phyloP scores from a whole-genome alignment of 2,797 vertebrate genomes.

The Danionella dracula region DNA sequence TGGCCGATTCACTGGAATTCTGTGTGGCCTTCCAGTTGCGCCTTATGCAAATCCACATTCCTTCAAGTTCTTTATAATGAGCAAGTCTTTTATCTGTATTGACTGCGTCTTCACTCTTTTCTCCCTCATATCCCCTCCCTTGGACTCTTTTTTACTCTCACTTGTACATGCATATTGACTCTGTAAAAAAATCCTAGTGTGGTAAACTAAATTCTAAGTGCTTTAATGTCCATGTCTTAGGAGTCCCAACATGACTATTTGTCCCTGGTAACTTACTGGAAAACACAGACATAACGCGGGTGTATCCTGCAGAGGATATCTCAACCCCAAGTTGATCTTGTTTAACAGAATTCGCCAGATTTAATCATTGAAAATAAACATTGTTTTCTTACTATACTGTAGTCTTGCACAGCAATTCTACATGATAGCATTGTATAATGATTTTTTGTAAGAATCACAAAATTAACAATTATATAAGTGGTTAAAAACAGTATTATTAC shows the following conservation, averaged over 20 bases:
- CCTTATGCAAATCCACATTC: slow-evolving; percentile 25
- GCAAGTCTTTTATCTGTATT: slow-evolving; percentile 14
- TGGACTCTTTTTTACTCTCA: neutral
- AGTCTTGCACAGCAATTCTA: too few relatives aligned
- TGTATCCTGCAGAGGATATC: neutral
- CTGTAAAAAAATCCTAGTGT: neutral
- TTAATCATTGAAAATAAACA: too few relatives aligned
- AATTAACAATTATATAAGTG: too few relatives aligned
- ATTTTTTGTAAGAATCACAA: too few relatives aligned
- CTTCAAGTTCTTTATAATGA: slow-evolving; percentile 16
- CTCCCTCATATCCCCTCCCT: neutral
- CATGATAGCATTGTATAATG: too few relatives aligned
- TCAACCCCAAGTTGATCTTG: too few relatives aligned
- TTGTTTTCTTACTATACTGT: too few relatives aligned
- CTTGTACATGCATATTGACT: neutral
- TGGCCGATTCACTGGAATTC: neutral
- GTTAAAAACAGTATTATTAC: too few relatives aligned
- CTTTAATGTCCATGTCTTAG: neutral
- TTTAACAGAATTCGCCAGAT: too few relatives aligned
- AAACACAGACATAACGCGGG: neutral
- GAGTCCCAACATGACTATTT: neutral
- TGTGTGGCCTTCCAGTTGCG: neutral
- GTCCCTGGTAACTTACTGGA: neutral
- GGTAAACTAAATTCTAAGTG: too few relatives aligned
- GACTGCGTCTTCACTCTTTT: neutral